These are phyloP conservation scores for Hydrolagus colliei DNA, from an alignment of 2,797 vertebrate species.

Conservation along the genomic window DNA sequence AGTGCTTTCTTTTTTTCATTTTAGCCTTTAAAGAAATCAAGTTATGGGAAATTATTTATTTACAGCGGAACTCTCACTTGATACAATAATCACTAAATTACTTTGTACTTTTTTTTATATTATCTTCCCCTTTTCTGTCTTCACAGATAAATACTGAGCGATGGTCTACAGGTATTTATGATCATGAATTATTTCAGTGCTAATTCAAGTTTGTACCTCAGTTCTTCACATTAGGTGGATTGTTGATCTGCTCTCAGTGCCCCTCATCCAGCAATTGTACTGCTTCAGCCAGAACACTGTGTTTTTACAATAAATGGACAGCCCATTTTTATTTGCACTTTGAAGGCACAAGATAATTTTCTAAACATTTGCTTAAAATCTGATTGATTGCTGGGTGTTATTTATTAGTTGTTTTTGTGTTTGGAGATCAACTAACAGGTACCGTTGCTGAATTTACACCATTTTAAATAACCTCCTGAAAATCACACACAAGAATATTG, in stretches of 20 bases:
- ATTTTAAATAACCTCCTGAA: background rate
- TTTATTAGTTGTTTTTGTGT: background rate
- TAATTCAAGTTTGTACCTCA: background rate
- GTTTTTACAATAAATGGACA: background rate
- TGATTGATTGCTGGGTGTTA: background rate
- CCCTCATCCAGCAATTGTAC: background rate
- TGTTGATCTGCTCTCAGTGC: background rate
- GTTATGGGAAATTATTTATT: background rate
- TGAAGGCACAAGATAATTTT: background rate
- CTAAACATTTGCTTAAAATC: background rate
- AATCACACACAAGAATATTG: background rate
- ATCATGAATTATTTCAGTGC: background rate
- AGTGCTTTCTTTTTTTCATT: no score
- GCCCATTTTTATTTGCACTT: background rate
- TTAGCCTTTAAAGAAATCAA: background rate
- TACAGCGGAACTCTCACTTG: background rate
- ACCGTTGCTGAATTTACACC: background rate
- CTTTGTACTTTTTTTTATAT: background rate
- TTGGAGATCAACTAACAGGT: background rate
- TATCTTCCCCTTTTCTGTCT: background rate
- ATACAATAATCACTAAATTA: background rate
- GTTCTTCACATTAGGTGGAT: background rate
- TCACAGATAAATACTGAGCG: background rate
- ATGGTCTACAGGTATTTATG: background rate
- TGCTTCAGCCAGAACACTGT: background rate